phyloP scores from a whole-genome alignment of 2,113 vertebrate species.

The Peromyscus maniculatus region DNA sequence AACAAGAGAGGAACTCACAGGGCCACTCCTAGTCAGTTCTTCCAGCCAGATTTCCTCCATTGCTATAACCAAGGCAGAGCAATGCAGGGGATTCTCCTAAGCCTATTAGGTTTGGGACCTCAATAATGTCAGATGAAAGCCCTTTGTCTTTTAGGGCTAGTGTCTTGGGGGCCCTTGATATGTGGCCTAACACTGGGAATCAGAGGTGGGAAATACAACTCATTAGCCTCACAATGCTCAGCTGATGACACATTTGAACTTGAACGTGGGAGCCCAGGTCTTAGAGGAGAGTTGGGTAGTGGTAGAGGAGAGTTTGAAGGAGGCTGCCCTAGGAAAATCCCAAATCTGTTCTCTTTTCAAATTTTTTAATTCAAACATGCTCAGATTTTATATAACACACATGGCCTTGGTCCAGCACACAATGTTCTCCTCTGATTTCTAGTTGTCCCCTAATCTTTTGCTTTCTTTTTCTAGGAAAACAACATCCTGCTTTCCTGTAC shows the following conservation, averaged over 20 bases:
- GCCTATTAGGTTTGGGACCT: neutral
- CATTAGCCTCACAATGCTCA: neutral
- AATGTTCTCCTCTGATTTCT: neutral
- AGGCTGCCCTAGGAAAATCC: constrained; percentile 15
- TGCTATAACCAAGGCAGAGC: neutral
- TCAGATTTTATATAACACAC: constrained; percentile 12
- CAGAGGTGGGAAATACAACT: neutral
- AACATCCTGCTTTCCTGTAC: neutral
- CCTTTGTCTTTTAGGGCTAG: neutral
- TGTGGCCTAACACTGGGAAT: neutral
- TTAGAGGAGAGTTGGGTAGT: neutral
- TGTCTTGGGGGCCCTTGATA: neutral
- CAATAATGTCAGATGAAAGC: neutral
- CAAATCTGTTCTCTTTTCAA: constrained; percentile 3
- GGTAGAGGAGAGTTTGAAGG: neutral
- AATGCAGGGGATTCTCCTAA: neutral
- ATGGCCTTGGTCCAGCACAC: neutral
- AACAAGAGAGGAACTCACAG: constrained; percentile 7
- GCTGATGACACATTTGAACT: neutral
- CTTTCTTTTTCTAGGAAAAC: constrained; percentile 20
- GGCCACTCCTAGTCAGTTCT: neutral
- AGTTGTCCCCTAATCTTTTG: neutral
- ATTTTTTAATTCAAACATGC: constrained; percentile 42
- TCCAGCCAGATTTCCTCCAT: neutral
- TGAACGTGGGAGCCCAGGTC: neutral